Base-by-base conservation (phyloP, 2,797 vertebrate species). In the Coccyzus lansbergi region DNA sequence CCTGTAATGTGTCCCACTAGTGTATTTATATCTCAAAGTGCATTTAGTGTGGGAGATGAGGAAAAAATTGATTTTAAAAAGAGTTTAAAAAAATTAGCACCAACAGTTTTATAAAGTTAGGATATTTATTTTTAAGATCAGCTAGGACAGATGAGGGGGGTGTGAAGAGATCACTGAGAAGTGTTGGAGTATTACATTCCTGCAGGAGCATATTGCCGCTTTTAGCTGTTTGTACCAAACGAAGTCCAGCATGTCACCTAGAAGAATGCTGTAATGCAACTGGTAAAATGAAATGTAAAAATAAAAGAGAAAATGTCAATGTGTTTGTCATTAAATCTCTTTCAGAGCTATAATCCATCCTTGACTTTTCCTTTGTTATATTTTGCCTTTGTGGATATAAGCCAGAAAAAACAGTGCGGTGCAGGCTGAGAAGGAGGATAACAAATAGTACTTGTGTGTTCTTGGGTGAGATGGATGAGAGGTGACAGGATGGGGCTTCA, bases 361-460 rank as follows among this genome's bases (percentile, higher is more conserved):
- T 97, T 94, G 95, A 96, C 58, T 96, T 93, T 93, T 94, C 92
- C 94, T 98, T 98, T 97, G 97, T 97, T 97, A 90, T 86, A 31
- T 86, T 97, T 97, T 96, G 72, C 40, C 31, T 85, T 86, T 80
- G 90, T 97, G 97, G 97, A 97, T 74, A 48, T 51, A 82, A 93
- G 96, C 97, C 98, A 98, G 96, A 95, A 85, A 96, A 98, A 98
- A 97, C 96, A 98, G 56, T 83, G 77, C 85, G 95, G 91, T 85
- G 70, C 64, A 93, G 89, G 72, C 77, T 91, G 93, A 87, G 94
- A 70, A 82, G 76, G 95, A 94, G 68, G 89, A 94, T 55, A 80
- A 88, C 70, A 93, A 96, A 94, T 63, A 92, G 68, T 84, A n/a
- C 33, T 92, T 93, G 79, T 76, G 67, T 92, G 86, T 92, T 94